Evolutionary conservation across 2,888 invertebrate genomes (phyloP), one percentile per base, ranked within the genome.

Genomic region (Notocelia uddmanniana): DNA sequence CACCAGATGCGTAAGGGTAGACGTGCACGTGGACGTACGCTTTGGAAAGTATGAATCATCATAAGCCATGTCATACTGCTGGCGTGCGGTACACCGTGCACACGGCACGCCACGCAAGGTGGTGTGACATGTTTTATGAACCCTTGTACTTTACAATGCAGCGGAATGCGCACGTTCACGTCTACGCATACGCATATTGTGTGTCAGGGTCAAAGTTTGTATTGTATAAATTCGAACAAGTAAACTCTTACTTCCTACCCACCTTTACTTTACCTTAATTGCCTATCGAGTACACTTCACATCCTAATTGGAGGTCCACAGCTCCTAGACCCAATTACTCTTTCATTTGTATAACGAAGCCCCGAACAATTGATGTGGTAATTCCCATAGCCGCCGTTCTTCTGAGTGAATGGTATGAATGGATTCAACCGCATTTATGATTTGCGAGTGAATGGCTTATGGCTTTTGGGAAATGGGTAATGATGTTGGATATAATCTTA

Each of bases 311-410:
- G 74, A 68, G 73, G 66, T 74, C 73, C 74, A 21, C 59, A 59
- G 69, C 52, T 69, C 48, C 59, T 69, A 59, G 73, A 75, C 78
- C 80, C 85, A 85, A 87, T 87, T 86, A 84, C 77, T 79, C 83
- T 82, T 84, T 84, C 85, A 54, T 87, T 83, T 81, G 81, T 83
- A 83, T 82, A 83, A 81, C 79, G 80, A 79, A 80, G 78, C 78
- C 75, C 74, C 76, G 83, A 85, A 84, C 83, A 83, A 83, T 85
- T 81, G 82, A 78, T 81, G 84, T 78, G 85, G 85, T 83, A 81
- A 76, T 77, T 77, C 68, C 73, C 59, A 67, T 66, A 59, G 45
- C 64, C 64, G 41, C 19, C 55, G 45, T 45, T 45, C 45, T 62
- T 45, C 55, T 21, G 57, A 54, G 26, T 67, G 59, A 71, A 71